Conservation (phyloP, 2,888 invertebrate genomes). For the Sylvicola cinctus region DNA sequence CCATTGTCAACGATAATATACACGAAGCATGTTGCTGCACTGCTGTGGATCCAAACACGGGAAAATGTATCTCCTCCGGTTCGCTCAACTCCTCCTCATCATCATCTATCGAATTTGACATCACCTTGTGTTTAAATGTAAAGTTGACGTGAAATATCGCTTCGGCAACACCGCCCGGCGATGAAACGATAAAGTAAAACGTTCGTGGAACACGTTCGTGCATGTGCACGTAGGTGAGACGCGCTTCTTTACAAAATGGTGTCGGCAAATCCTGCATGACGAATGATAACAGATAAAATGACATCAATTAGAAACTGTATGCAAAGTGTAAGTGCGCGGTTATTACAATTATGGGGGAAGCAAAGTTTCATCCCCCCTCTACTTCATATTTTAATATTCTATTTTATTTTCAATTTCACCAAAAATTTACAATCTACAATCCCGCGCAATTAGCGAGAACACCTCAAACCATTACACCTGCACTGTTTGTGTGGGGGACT, state of each 20-base stretch:
- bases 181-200: slow-evolving; percentile 25
- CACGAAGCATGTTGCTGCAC: no score
- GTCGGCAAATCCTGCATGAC: slow-evolving; percentile 21
- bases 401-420: no score
- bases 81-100: slow-evolving; percentile 24
- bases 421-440: no score
- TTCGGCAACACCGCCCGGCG: slow-evolving; percentile 25
- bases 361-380: no score
- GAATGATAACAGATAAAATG: slow-evolving; percentile 3
- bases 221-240: slow-evolving; percentile 26
- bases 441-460: no score
- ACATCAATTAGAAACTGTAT: neutral
- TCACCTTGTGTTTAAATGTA: slow-evolving; percentile 22
- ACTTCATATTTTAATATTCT: no score
- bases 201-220: slow-evolving; percentile 24
- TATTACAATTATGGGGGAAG: no score
- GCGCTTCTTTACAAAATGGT: slow-evolving; percentile 26
- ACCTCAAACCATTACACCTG: no score
- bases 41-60: slow-evolving; percentile 16
- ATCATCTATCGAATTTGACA: slow-evolving; percentile 22
- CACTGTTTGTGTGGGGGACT: no score
- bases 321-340: no score
- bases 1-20: no score
- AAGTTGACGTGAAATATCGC: slow-evolving; percentile 24
- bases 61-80: slow-evolving; percentile 26